Base-by-base conservation (phyloP, 2,113 vertebrate species). In the Atlantisia rogersi region DNA sequence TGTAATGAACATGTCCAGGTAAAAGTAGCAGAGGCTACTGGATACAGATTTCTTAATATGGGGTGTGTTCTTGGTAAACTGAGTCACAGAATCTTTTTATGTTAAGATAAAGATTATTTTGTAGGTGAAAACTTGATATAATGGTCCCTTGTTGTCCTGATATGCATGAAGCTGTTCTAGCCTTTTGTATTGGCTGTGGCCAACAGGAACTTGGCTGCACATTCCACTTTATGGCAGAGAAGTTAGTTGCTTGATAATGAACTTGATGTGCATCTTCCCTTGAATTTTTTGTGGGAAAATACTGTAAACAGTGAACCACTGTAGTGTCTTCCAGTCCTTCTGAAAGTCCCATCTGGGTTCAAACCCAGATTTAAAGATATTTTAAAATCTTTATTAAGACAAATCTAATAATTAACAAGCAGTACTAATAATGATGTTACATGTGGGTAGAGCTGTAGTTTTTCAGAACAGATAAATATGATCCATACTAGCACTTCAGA, bases 141-240 rank as follows among this genome's bases (percentile, higher is more conserved):
- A 16, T 28, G 31, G 13, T 63, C 6, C 15, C 0, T 0, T 42
- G 40, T 88, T 12, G 9, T 77, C 12, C n/a, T 67, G 37, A 12
- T n/a, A 13, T 3, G 10, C 26, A 35, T 19, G 70, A 37, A 63
- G 28, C n/a, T 86, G 11, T 77, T 59, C 14, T 67, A 31, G 12
- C 6, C n/a, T 90, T 93, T 58, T 12, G 1, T 35, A 2, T 4
- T 50, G 44, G 3, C 28, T 62, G 7, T 59, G 86, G 21, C 25
- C 68, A 37, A 0, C 28, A 65, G 48, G 64, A 94, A 18, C 12
- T 53, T 82, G 50, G 1, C 58, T 76, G 21, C 17, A 1, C 0
- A 2, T 40, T 46, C 63, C 70, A 46, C 18, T 37, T 59, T 29
- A 8, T 77, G 35, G 50, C 40, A 89, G 58, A 52, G 42, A 74